Evolutionary conservation across 2,888 invertebrate species (phyloP).

Genomic region (Trichogramma dendrolimi): DNA sequence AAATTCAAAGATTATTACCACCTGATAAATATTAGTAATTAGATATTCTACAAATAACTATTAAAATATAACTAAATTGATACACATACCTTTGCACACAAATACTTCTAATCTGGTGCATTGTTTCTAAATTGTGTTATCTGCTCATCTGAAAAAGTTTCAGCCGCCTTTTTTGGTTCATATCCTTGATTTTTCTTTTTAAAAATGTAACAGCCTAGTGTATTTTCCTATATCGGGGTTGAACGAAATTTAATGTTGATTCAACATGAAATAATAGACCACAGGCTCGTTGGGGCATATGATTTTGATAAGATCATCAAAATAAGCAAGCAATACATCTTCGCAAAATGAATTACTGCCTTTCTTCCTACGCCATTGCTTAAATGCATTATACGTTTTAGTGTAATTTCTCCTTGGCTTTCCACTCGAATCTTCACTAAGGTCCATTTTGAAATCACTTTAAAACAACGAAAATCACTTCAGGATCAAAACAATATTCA

Average conservation of each 20-base stretch:
- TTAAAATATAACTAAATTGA: not conserved
- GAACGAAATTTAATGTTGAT: slow-evolving; percentile 26
- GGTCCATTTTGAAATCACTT: too few species aligned
- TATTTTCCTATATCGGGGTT: slow-evolving; percentile 31
- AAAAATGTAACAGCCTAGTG: slow-evolving; percentile 29
- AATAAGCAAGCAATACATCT: slow-evolving; percentile 27
- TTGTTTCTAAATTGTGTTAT: slow-evolving; percentile 33
- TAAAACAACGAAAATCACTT: too few species aligned
- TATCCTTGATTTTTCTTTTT: slow-evolving; percentile 37
- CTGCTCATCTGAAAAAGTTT: slow-evolving; percentile 35
- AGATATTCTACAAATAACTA: not conserved
- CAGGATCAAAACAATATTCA: too few species aligned
- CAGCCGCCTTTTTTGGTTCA: slow-evolving; percentile 37
- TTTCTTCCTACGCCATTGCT: slow-evolving; percentile 2
- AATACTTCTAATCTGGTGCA: slow-evolving; percentile 30
- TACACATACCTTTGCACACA: not conserved
- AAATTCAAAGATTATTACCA: not conserved
- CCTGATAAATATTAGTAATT: not conserved
- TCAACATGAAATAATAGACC: slow-evolving; percentile 36
- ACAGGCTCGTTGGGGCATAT: slow-evolving; percentile 33
- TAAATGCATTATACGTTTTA: not conserved
- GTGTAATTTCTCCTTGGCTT: too few species aligned
- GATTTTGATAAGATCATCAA: slow-evolving; percentile 29
- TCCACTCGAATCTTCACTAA: too few species aligned
- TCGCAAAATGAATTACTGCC: slow-evolving; percentile 8